Base-by-base conservation (phyloP, 2,113 vertebrate species). In the Mus pahari region DNA sequence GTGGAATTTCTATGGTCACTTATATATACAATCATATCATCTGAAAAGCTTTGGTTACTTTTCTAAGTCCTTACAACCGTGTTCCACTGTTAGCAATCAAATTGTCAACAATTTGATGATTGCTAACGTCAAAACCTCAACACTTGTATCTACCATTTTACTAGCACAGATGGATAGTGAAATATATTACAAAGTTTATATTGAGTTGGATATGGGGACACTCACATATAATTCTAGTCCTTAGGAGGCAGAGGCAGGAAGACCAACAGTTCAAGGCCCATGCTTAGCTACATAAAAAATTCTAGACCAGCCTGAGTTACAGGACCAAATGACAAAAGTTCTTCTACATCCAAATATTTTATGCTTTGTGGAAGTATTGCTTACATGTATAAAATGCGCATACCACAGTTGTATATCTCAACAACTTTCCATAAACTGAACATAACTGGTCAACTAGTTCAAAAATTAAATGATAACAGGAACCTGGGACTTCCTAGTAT, bases 91-190 rank as follows among this genome's bases (percentile, higher is more conserved):
- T 60, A 74, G 70, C 42, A 73, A 58, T 31, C 68, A 73, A 39
- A 88, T 58, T 91, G 70, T 45, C 89, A 94, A 84, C 26, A 39
- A 83, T 74, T 48, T 55, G 36, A 95, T 66, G 39, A 94, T 66
- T 86, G 93, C 42, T 91, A 66, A 92, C 11, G 36, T 88, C 86
- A 71, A 64, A 11, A 89, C 31, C 19, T 93, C 62, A 83, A 50
- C 14, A 66, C 77, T n/a, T 45, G 24, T 42, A 24, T 92, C 2
- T 83, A 39, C 9, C 24, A 20, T 90, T 78, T 79, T 7, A 83
- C 31, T 82, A 90, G n/a, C 33, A 53, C 22, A 11, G 39, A 31
- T 95, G 12, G 31, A 66, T 36, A 88, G 58, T 82, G 16, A 92
- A n/a, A 87, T 84, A 82, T 22, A 68, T 39, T 93, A 79, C 86